Conservation (phyloP, 2,797 vertebrate species). For the Moxostoma hubbsi region DNA sequence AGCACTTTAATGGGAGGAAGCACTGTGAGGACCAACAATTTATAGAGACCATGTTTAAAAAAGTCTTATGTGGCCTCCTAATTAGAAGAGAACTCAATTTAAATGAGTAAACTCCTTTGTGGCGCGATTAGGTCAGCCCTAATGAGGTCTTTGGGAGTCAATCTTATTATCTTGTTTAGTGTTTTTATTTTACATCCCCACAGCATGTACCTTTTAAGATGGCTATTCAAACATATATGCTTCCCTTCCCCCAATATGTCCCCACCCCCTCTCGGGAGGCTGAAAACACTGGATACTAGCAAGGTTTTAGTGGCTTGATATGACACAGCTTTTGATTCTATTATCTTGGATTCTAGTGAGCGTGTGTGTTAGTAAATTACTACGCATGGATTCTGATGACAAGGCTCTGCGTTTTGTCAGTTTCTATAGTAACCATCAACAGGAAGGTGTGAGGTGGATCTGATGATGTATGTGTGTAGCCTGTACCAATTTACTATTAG, state of each 20-base stretch:
- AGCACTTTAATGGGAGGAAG: conserved; percentile 30
- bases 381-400: conserved; percentile 51
- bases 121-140: conserved; percentile 14
- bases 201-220: conserved; percentile 4
- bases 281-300: conserved; percentile 17
- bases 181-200: not conserved
- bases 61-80: not conserved
- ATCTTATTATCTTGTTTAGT: conserved; percentile 21
- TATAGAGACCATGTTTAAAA: not conserved
- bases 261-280: conserved; percentile 25
- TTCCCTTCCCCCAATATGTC: conserved; percentile 28
- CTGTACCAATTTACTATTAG: conserved; percentile 39
- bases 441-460: conserved; percentile 55
- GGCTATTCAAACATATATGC: conserved; percentile 26
- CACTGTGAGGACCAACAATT: conserved; percentile 10
- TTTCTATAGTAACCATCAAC: conserved; percentile 61
- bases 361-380: conserved; percentile 49
- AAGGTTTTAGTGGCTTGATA: conserved; percentile 51
- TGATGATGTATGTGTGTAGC: conserved; percentile 40
- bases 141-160: conserved; percentile 1
- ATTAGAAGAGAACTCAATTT: not conserved
- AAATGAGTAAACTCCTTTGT: not conserved
- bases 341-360: conserved; percentile 35
- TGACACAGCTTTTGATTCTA: conserved; percentile 31
- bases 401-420: conserved; percentile 48